phyloP scores from a whole-genome alignment of 2,888 invertebrate genomes.

The Heteromyza rotundicornis region DNA sequence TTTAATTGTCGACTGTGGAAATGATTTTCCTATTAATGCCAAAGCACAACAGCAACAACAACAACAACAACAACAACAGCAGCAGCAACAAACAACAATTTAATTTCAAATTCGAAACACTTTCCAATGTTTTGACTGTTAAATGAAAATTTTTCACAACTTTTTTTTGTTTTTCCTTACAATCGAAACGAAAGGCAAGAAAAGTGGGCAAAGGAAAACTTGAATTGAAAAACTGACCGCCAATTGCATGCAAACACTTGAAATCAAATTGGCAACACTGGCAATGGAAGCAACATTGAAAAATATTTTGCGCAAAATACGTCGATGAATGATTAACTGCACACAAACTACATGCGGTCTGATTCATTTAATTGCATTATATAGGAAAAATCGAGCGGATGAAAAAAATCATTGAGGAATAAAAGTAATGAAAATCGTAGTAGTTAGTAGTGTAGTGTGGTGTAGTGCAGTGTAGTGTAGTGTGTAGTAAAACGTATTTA shows the following conservation, averaged over 20 bases:
- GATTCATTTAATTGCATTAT: constrained; percentile 55
- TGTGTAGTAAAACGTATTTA: constrained; percentile 26
- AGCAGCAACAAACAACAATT: constrained; percentile 18
- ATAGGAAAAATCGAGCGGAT: not conserved
- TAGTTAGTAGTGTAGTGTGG: constrained; percentile 10
- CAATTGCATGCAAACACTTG: constrained; percentile 8
- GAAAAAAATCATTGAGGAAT: constrained; percentile 17
- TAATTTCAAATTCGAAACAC: constrained; percentile 36
- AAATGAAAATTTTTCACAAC: no score
- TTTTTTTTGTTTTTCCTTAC: no score
- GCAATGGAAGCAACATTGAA: constrained; percentile 1
- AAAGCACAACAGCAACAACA: constrained; percentile 6
- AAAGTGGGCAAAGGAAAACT: no score
- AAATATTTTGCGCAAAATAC: no score
- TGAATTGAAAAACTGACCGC: constrained; percentile 19
- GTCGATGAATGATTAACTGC: constrained; percentile 58
- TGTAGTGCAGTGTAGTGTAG: not conserved
- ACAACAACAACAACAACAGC: not conserved
- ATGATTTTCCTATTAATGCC: constrained; percentile 9
- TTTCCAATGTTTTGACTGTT: constrained; percentile 41
- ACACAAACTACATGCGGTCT: constrained; percentile 40
- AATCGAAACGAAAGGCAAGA: no score
- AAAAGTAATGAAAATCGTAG: not conserved
- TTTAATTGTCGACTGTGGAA: constrained; percentile 19
- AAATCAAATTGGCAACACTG: not conserved